A percentile compares a stretch with the other conserved stretches of the same genome.
These are phyloP conservation scores for Drosophila kikkawai DNA, from an alignment of 1,140 invertebrate genomes.

Conservation along the genomic window DNA sequence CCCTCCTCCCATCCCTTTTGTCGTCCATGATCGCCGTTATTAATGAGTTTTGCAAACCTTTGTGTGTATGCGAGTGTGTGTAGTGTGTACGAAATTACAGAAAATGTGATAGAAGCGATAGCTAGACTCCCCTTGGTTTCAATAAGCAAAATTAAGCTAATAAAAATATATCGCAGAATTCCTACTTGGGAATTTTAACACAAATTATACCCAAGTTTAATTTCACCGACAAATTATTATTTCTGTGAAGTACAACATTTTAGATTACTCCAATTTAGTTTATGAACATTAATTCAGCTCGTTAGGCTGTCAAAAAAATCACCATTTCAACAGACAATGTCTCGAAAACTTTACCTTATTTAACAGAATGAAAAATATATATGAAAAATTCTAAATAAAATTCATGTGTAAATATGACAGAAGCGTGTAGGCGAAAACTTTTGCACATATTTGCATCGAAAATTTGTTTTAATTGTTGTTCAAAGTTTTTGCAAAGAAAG, in stretches of 20 bases:
- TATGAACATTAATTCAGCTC: neutral
- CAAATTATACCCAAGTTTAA: no score
- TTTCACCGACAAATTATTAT: no score
- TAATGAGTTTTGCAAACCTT: slow-evolving; percentile 70
- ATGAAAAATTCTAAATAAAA: neutral
- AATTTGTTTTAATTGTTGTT: slow-evolving; percentile 80
- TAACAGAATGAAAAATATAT: neutral
- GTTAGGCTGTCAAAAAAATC: neutral
- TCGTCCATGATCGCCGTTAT: slow-evolving; percentile 52
- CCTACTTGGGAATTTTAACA: neutral
- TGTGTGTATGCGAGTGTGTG: slow-evolving; percentile 1
- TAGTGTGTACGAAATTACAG: slow-evolving; percentile 22
- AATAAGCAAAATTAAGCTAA: slow-evolving; percentile 55
- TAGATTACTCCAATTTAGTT: neutral
- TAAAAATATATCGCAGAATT: neutral
- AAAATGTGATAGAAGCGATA: neutral
- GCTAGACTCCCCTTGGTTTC: slow-evolving; percentile 8
- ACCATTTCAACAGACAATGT: neutral
- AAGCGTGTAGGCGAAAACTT: slow-evolving; percentile 36
- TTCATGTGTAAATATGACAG: slow-evolving; percentile 2
- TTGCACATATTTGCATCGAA: slow-evolving; percentile 66
- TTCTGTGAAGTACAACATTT: no score
- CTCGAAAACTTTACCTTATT: neutral
- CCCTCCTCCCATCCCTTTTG: neutral
- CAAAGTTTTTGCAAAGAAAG: slow-evolving; percentile 24